phyloP scores from a whole-genome alignment of 1,140 invertebrate species.

The Euura saliciscinereae region DNA sequence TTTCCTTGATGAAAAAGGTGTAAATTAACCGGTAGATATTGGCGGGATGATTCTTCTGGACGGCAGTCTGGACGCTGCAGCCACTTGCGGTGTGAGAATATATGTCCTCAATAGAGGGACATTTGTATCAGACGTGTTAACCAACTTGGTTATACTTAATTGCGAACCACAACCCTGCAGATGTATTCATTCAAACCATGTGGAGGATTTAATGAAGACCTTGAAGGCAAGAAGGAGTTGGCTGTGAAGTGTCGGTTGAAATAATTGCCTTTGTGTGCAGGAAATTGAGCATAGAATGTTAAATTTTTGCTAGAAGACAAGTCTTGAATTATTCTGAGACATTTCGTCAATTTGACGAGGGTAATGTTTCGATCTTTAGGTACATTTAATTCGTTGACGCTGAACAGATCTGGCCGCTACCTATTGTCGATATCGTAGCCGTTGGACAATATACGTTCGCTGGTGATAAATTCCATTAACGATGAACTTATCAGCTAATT shows the following conservation, averaged over 20 bases:
- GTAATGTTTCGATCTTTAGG: neutral
- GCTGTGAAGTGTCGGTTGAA: neutral
- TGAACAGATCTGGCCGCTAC: neutral
- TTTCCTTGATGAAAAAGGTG: too few relatives aligned
- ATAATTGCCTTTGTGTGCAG: neutral
- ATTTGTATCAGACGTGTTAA: slow-evolving; percentile 7
- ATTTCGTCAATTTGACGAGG: neutral
- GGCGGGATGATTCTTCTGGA: too few relatives aligned
- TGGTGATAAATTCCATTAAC: slow-evolving; percentile 42
- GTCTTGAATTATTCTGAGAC: neutral
- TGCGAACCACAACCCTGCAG: neutral
- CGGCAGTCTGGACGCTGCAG: neutral
- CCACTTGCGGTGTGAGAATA: slow-evolving; percentile 1
- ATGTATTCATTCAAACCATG: neutral
- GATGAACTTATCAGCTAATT: slow-evolving; percentile 39
- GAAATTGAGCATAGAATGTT: neutral
- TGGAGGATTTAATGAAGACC: slow-evolving; percentile 2
- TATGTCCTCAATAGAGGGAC: neutral
- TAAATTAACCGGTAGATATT: too few relatives aligned
- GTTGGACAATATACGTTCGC: neutral
- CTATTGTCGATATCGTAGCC: neutral
- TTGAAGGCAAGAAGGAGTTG: neutral
- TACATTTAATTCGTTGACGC: neutral
- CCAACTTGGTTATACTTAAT: slow-evolving; percentile 7
- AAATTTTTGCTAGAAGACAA: neutral